Base-by-base conservation (phyloP, 92 coral and sea anemone species). In the Zoanthus sociatus region DNA sequence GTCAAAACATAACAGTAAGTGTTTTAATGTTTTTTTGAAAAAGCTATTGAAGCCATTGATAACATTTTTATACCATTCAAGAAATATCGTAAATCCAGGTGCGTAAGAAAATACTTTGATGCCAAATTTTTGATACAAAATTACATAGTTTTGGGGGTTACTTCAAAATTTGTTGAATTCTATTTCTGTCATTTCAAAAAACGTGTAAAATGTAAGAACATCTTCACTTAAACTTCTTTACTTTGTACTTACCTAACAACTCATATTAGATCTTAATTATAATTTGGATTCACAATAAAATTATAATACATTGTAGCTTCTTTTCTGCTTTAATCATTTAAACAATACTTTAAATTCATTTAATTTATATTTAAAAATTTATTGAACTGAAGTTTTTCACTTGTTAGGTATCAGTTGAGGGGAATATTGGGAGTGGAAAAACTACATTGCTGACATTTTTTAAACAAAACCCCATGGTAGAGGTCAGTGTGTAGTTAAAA, bases 381-480 rank as follows among this genome's bases (percentile, higher is more conserved):
- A 16, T 16, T 4, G 21, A n/a, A 7, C 21, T 17, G 69, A 63
- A 63, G 0, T 76, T 76, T 58, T 78, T 78, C 68, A 55, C n/a
- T 55, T 11, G 50, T 30, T 15, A 96, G 99, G 94, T 96, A 70
- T 94, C 99, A 9, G 92, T 96, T 7, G 99, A 96, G 89, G 99
- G 99, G 1, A 96, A 96, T 77, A 96, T 96, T 77, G 99, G 99
- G 33, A 96, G 99, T 89, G 99, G 99, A 6, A 96, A 96, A 79
- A 95, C 99, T 12, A 96, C 99, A 11, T 88, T 96, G 60, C 88
- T 96, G 6, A 95, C 93, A 47, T 95, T 88, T 85, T 96, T 96
- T 73, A 90, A 90, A 68, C 90, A 95, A 81, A 89, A 96, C 69
- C 92, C 98, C 13, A 76, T 88, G n/a, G 99, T 96, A 14, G 98